A percentile compares a stretch with the other conserved stretches of the same genome.
These are phyloP conservation scores for Tetrax tetrax DNA, from an alignment of 2,113 vertebrate genomes.

Conservation along the genomic window DNA sequence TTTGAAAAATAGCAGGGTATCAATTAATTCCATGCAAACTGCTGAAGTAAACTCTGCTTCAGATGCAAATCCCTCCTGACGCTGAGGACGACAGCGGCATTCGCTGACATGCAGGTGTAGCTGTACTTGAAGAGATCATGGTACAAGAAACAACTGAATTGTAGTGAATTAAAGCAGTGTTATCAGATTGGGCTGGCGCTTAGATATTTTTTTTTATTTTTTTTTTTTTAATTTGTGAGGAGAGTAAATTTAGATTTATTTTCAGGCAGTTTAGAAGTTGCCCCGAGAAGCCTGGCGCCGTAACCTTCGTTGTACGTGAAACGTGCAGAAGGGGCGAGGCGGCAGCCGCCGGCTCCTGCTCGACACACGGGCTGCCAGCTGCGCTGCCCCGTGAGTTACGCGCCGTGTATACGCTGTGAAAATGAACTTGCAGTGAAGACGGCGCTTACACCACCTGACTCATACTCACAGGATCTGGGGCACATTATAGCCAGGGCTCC, in stretches of 20 bases:
- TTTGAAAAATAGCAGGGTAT: not conserved
- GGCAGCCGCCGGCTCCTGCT: not conserved
- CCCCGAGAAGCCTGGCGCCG: not conserved
- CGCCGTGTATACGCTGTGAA: not conserved
- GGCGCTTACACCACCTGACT: fast-evolving
- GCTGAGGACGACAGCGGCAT: not conserved
- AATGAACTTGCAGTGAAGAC: not conserved
- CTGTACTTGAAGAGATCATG: not conserved
- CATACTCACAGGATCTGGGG: not conserved
- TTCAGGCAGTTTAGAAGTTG: not conserved
- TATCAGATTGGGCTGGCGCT: not conserved
- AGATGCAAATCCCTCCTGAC: not conserved
- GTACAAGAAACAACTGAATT: not conserved
- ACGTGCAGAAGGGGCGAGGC: fast-evolving
- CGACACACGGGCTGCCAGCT: fast-evolving
- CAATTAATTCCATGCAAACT: not conserved
- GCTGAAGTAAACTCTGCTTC: not conserved
- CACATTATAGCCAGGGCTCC: not conserved
- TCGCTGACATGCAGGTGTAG: not conserved
- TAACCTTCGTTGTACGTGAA: not conserved
- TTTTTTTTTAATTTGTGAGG: not conserved
- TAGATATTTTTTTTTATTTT: no score
- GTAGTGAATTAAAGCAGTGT: not conserved
- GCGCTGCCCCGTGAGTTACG: fast-evolving
- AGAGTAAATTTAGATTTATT: not conserved